A percentile compares a stretch with the other conserved stretches of the same genome.
phyloP scores from a whole-genome alignment of 2,888 invertebrate species.

The Hipparchia semele region DNA sequence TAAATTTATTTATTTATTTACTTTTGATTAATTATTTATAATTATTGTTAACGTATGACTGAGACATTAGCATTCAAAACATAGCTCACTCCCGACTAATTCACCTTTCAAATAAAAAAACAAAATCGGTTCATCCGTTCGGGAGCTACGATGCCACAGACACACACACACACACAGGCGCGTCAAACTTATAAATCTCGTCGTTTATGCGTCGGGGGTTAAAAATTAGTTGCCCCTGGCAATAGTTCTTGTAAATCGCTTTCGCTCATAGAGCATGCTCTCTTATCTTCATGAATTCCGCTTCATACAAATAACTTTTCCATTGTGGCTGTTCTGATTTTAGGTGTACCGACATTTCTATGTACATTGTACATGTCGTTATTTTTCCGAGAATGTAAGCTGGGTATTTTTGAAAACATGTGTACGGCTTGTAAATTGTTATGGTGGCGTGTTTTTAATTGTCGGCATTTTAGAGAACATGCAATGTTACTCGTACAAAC shows the following conservation, averaged over 20 bases:
- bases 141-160: too few relatives aligned
- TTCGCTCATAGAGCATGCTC: constrained; percentile 20
- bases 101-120: too few relatives aligned
- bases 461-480: constrained; percentile 10
- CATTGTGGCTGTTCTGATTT: constrained; percentile 35
- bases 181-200: too few relatives aligned
- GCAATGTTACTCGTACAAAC: background rate
- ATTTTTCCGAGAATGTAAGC: constrained; percentile 17
- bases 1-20: too few relatives aligned
- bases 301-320: constrained; percentile 39
- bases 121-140: too few relatives aligned
- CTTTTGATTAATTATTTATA: too few relatives aligned
- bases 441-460: background rate
- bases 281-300: constrained; percentile 26
- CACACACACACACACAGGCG: too few relatives aligned
- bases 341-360: background rate
- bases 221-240: too few relatives aligned
- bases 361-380: background rate
- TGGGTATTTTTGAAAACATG: constrained; percentile 8
- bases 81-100: too few relatives aligned
- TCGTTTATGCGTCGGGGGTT: too few relatives aligned
- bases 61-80: too few relatives aligned
- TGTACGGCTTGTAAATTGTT: background rate
- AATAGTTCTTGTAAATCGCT: constrained; percentile 23
- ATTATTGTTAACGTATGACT: too few relatives aligned